phyloP scores from a whole-genome alignment of 2,113 vertebrate genomes.

The Oostethus manadensis region DNA sequence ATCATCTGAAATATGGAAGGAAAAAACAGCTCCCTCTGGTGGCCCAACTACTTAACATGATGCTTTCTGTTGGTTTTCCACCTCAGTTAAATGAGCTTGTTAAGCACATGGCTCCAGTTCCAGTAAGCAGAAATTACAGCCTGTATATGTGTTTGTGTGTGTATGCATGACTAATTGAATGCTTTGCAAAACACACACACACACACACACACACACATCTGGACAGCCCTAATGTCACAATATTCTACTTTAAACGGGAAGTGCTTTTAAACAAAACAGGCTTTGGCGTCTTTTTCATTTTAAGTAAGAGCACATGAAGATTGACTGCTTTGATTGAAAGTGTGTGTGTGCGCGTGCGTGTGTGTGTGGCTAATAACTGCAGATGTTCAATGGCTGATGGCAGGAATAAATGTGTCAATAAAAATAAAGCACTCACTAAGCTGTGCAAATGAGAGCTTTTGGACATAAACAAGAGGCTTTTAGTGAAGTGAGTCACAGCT shows the following conservation, averaged over 20 bases:
- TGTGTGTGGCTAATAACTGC: no score
- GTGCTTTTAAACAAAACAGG: no score
- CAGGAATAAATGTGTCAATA: background rate
- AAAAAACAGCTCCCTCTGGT: background rate
- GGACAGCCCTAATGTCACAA: no score
- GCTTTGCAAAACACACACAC: background rate
- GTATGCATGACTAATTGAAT: background rate
- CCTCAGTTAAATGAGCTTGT: background rate
- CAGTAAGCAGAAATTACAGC: background rate
- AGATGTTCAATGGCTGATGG: no score
- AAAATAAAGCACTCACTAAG: background rate
- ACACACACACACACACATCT: no score
- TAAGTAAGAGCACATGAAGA: no score
- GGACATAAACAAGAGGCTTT: background rate
- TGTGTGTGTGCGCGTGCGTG: no score
- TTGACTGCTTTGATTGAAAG: no score
- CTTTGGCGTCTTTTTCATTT: no score
- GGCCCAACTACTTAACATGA: no score
- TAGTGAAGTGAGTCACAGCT: background rate
- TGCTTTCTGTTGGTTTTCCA: background rate
- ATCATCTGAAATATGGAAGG: background rate
- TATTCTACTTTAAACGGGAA: no score
- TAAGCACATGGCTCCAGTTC: background rate
- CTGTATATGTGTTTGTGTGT: background rate
- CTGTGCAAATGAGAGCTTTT: background rate